These are phyloP conservation scores for Leptestheria dahalacensis DNA, from an alignment of 1,140 invertebrate species.

Conservation along the genomic window DNA sequence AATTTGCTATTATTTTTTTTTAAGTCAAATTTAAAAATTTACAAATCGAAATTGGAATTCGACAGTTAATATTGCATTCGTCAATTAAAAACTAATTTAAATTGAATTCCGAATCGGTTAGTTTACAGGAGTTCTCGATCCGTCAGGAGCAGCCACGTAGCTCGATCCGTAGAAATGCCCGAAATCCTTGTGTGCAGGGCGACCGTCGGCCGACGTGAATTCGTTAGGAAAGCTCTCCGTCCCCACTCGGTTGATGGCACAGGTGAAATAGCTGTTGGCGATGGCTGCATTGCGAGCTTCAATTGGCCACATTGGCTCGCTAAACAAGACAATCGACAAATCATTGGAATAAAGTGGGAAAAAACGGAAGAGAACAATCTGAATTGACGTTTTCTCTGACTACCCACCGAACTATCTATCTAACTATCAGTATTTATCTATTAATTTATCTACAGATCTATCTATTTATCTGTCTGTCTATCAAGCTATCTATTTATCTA, in stretches of 20 bases:
- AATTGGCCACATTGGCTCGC: slow-evolving; percentile 90
- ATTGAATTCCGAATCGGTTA: neutral
- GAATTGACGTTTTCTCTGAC: too few relatives aligned
- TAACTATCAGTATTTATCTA: too few relatives aligned
- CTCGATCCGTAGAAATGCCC: slow-evolving; percentile 96
- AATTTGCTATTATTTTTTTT: slow-evolving; percentile 11
- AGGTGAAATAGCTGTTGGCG: slow-evolving; percentile 87
- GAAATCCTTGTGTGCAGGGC: slow-evolving; percentile 79
- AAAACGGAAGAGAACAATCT: neutral
- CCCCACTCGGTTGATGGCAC: slow-evolving; percentile 92
- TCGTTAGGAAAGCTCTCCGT: slow-evolving; percentile 79
- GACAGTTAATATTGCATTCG: too few relatives aligned
- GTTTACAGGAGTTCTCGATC: slow-evolving; percentile 64
- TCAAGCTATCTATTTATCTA: too few relatives aligned
- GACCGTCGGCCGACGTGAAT: slow-evolving; percentile 88
- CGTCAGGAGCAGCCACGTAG: slow-evolving; percentile 88
- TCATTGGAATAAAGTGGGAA: slow-evolving; percentile 21
- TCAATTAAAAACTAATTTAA: too few relatives aligned
- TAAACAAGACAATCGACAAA: too few relatives aligned
- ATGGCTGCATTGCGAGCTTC: slow-evolving; percentile 94
- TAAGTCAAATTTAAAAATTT: too few relatives aligned
- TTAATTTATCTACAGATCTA: too few relatives aligned
- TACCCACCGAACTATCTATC: too few relatives aligned
- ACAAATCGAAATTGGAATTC: too few relatives aligned
- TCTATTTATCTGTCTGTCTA: too few relatives aligned